Base-by-base conservation (phyloP, 2,113 vertebrate genomes). In the Bungarus multicinctus region DNA sequence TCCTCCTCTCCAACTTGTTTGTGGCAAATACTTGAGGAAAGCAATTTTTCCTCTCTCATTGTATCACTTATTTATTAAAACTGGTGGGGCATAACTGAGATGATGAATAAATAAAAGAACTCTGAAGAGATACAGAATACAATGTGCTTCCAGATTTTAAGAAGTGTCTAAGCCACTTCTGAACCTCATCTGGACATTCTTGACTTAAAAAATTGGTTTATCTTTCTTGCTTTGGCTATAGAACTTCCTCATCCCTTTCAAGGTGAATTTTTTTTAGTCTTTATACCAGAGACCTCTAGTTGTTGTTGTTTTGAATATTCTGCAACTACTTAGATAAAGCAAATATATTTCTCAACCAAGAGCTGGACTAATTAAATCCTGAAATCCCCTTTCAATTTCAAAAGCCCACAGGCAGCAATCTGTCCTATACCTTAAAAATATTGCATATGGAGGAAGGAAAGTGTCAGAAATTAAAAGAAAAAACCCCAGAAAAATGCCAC, bases 31-130 rank as follows among this genome's bases (percentile, higher is more conserved):
- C 96, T 97, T 34, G 95, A 97, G 96, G 94, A 97, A 98, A 98
- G 97, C 98, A 97, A 96, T 96, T 58, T 25, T 30, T 39, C 93
- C 89, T 91, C 30, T 92, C 87, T 27, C 95, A 93, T 95, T 85
- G 55, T 97, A 97, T 98, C 97, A 98, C 97, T 98, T 98, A 98
- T 98, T 98, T 98, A 98, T 98, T 97, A 97, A 97, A 97, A 94
- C 94, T 98, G 94, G 95, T 92, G 97, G 97, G 98, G 97, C 97
- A 97, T 98, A 97, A 97, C 96, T 98, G 97, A 98, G 97, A 96
- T 94, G 97, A 95, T 97, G 96, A 97, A 97, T 97, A 97, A 97
- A 96, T 69, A 69, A 69, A 69, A n/a, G 25, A n/a, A 95, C 96
- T n/a, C 64, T 60, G 57, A 96, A 96, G 96, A 97, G 98, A 97